These are phyloP conservation scores for Clarias batrachus DNA, from an alignment of 2,113 vertebrate genomes.

Conservation along the genomic window DNA sequence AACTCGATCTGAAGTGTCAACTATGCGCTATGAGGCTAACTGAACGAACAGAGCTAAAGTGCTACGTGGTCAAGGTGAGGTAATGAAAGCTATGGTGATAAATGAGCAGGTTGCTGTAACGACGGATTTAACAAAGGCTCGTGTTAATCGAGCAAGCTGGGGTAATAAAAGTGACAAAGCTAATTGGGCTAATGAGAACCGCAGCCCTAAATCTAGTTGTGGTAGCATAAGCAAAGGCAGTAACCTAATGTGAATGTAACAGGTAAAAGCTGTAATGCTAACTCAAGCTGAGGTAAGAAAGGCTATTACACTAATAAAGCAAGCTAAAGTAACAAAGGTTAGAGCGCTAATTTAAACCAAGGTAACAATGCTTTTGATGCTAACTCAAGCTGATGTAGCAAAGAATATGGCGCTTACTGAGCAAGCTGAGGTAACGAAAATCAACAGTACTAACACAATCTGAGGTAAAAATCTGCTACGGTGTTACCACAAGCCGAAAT, in stretches of 20 bases:
- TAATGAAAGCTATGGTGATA: neutral
- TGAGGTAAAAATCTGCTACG: neutral
- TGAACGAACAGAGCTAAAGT: neutral
- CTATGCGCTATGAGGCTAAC: neutral
- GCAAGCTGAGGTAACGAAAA: neutral
- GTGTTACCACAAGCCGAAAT: neutral
- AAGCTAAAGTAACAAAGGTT: neutral
- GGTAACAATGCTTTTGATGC: too few species aligned
- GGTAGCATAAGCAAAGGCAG: neutral
- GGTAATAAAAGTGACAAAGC: neutral
- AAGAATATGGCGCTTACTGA: neutral
- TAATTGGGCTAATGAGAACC: neutral
- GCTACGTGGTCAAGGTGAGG: neutral
- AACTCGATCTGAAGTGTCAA: neutral
- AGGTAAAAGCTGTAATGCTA: neutral
- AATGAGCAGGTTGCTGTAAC: neutral
- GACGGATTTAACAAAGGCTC: neutral
- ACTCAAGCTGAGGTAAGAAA: neutral
- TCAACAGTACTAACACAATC: neutral
- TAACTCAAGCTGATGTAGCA: neutral
- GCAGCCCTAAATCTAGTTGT: neutral
- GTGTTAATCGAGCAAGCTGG: neutral
- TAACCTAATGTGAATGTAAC: neutral
- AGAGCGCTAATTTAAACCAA: neutral
- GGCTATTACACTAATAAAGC: neutral